Conservation (phyloP, 2,113 vertebrate genomes). For the Megalops atlanticus region DNA sequence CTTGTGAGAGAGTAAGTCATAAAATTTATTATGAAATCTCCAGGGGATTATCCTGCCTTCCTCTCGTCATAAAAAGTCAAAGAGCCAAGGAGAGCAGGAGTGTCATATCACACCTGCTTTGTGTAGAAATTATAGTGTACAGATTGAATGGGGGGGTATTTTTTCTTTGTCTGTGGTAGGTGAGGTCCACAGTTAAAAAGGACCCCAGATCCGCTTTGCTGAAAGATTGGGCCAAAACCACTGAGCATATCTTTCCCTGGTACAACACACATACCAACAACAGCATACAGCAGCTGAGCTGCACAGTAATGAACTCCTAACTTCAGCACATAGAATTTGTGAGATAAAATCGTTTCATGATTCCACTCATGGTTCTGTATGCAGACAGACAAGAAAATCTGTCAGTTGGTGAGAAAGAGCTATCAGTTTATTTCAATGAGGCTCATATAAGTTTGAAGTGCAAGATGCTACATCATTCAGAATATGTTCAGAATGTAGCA, state of each 20-base stretch:
- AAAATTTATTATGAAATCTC: slow-evolving; percentile 57
- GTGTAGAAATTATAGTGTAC: slow-evolving; percentile 66
- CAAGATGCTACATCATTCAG: too few relatives aligned
- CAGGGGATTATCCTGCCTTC: slow-evolving; percentile 45
- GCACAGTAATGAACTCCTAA: neutral
- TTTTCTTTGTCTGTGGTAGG: slow-evolving; percentile 63
- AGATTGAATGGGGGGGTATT: slow-evolving; percentile 53
- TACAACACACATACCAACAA: neutral
- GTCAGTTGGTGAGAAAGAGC: neutral
- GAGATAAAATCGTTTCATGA: neutral
- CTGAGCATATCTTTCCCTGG: slow-evolving; percentile 27
- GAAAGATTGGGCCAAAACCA: slow-evolving; percentile 2
- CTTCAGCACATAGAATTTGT: neutral
- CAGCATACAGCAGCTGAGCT: neutral
- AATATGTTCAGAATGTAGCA: too few relatives aligned
- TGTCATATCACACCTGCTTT: slow-evolving; percentile 68
- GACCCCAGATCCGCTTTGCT: slow-evolving; percentile 34
- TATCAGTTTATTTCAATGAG: too few relatives aligned
- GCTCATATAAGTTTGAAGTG: too few relatives aligned
- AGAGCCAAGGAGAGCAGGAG: slow-evolving; percentile 53
- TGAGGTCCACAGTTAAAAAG: slow-evolving; percentile 58
- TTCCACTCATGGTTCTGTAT: neutral
- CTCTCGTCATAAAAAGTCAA: slow-evolving; percentile 38
- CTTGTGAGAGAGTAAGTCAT: slow-evolving; percentile 50
- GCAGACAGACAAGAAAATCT: neutral